Base-by-base conservation (phyloP, 2,888 invertebrate species). In the Scelioninae gen. 1 region DNA sequence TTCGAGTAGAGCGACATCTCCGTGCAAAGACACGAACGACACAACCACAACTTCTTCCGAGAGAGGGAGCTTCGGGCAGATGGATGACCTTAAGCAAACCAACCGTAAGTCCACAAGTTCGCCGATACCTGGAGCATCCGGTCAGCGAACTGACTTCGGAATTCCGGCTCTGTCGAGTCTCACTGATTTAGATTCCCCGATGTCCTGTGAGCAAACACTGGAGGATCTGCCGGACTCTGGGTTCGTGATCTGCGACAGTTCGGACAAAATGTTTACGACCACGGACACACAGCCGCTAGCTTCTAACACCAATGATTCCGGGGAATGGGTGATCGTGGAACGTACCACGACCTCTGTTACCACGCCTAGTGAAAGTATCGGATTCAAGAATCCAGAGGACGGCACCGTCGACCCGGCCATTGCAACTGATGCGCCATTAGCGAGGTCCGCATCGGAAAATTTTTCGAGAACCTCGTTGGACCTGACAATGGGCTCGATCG, bases 201-300 rank as follows among this genome's bases (percentile, higher is more conserved):
- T 92, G 92, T 91, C 91, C 3, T 92, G 89, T 75, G 92, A 92
- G 58, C 91, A 91, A 55, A 91, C 90, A 0, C 87, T 89, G 63
- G 91, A 91, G 49, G 89, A 90, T 63, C 63, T 91, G 4, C 89
- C 90, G 0, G 90, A 91, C 72, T 90, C 92, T 13, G 91, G 89
- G 45, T 92, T 90, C 11, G 88, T 89, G 5, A 89, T 90, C 13
- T 90, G 89, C 49, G 90, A 91, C 49, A 89, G 88, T 53, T 89
- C 90, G 0, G 90, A 91, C 31, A 91, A 91, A 71, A 89, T 90
- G 85, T 90, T 90, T 40, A 89, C 88, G 10, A 78, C 68, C 45
- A 88, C 89, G 9, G 90, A 91, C 60, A 90, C 89, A 0, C 87
- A 87, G 13, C 87, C 84, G 15, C 82, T 89, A 40, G 86, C 84